Percentiles rank a stretch among this genome's conserved stretches.
phyloP scores from a whole-genome alignment of 2,888 invertebrate species.

The Nineta flava region DNA sequence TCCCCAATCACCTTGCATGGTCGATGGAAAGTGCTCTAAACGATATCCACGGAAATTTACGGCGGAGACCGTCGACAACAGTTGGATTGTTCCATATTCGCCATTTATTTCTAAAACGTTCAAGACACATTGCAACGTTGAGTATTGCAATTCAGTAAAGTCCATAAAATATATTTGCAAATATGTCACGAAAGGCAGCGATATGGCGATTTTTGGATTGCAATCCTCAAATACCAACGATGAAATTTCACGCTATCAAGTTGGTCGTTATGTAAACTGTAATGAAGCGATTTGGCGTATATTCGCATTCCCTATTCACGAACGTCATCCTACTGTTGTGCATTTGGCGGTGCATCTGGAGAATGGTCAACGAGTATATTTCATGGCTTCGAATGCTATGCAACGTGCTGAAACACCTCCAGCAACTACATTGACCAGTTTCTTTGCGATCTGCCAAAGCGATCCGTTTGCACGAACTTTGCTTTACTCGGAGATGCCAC shows the following conservation, averaged over 20 bases:
- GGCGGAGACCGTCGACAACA: conserved; percentile 14
- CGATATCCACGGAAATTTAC: conserved; percentile 12
- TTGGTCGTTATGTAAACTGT: conserved; percentile 13
- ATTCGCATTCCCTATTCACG: conserved; percentile 8
- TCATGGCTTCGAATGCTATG: conserved; percentile 11
- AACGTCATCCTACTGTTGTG: conserved; percentile 3
- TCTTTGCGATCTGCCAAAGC: conserved; percentile 12
- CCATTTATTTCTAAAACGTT: no score
- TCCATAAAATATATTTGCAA: conserved; percentile 24
- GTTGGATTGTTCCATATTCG: conserved; percentile 16
- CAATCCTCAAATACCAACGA: conserved; percentile 11
- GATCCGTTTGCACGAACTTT: conserved; percentile 18
- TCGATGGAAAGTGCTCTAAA: conserved; percentile 19
- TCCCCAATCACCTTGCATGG: conserved; percentile 22
- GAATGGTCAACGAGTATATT: conserved; percentile 14
- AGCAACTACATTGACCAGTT: conserved; percentile 12
- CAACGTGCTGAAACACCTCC: conserved; percentile 11
- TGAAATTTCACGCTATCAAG: no score
- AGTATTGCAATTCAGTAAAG: conserved; percentile 14
- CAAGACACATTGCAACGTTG: conserved; percentile 18
- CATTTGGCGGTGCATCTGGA: conserved; percentile 14
- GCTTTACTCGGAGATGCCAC: conserved; percentile 20
- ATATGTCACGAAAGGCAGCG: conserved; percentile 16
- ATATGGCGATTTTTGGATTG: conserved; percentile 12
- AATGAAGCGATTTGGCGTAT: conserved; percentile 14